Evolutionary conservation across 2,797 vertebrate species (phyloP), one percentile per base, ranked within the genome.

Genomic region (Apogon talboti): DNA sequence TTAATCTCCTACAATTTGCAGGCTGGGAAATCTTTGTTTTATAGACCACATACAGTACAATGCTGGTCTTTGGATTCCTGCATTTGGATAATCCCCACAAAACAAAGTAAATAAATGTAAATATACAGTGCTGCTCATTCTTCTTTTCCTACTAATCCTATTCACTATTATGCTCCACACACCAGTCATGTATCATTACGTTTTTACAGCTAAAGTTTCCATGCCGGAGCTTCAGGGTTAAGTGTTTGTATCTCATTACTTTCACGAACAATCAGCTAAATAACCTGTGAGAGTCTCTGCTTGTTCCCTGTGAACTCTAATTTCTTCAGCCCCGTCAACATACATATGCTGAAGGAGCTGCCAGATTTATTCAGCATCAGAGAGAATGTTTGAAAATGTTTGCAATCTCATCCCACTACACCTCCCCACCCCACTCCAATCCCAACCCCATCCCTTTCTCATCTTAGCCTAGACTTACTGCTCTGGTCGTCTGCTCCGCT

Each of bases 311-410:
- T 59, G 52, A 72, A 73, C 49, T 74, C 53, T 51, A 47, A 66
- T 76, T 64, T 75, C 60, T 46, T 47, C 42, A 11, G 28, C 40
- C 48, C 44, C 47, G 19, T 60, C 68, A 55, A 42, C 69, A 49
- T 61, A 44, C 66, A 68, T 48, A 65, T 71, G 65, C 77, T 52
- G 30, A 72, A 74, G 47, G 44, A 79, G 56, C 76, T 83, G 76
- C 78, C 73, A 45, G 71, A 63, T 78, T 70, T 74, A 66, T 67
- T 81, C 58, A 37, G 64, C 72, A 64, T 77, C 58, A 74, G 44
- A 71, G 63, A 64, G 55, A 69, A 80, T 79, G 35, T 72, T 76
- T 81, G 67, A 82, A 67, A n/a, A n/a, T n/a, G n/a, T n/a, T n/a
- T 67, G 65, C 62, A 68, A 35, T 57, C 65, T 55, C 61, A 55